phyloP scores from a whole-genome alignment of 2,113 vertebrate species.

The Triplophysa siluroides region DNA sequence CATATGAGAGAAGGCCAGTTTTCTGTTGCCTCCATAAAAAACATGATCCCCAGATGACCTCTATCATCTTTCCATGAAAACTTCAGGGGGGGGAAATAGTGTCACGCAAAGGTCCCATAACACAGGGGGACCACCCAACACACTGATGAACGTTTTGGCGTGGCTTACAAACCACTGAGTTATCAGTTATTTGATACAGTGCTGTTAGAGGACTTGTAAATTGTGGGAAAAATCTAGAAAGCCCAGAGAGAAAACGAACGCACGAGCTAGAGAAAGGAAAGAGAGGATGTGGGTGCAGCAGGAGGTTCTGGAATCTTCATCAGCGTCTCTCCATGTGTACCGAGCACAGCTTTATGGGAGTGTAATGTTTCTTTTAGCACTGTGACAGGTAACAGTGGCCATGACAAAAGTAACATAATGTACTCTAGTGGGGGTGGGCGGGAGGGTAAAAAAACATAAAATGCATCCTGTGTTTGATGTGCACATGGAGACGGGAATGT shows the following conservation, averaged over 20 bases:
- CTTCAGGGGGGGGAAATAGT: neutral
- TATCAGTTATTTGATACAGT: constrained; percentile 44
- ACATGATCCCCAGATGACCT: neutral
- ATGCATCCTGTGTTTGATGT: constrained; percentile 23
- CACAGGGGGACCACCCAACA: constrained; percentile 1
- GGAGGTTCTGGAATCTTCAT: constrained; percentile 66
- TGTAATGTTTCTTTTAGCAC: neutral
- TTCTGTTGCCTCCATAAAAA: neutral
- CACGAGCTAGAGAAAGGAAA: constrained; percentile 43
- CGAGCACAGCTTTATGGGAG: constrained; percentile 25
- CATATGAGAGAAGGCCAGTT: neutral
- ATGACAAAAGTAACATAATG: constrained; percentile 17
- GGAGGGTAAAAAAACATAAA: constrained; percentile 19
- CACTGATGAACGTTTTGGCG: constrained; percentile 1
- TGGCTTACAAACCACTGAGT: constrained; percentile 14
- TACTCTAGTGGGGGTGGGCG: neutral
- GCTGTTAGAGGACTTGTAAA: constrained; percentile 38
- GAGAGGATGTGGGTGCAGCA: constrained; percentile 63
- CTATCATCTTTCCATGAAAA: constrained; percentile 10
- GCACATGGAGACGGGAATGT: neutral
- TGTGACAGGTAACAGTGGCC: constrained; percentile 17
- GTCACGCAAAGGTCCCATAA: constrained; percentile 9
- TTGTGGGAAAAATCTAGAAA: constrained; percentile 54
- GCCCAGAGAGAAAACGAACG: constrained; percentile 34
- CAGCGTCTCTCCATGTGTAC: constrained; percentile 40